These are phyloP conservation scores for Conchocele bisecta DNA, from an alignment of 2,888 invertebrate species.

Conservation along the genomic window DNA sequence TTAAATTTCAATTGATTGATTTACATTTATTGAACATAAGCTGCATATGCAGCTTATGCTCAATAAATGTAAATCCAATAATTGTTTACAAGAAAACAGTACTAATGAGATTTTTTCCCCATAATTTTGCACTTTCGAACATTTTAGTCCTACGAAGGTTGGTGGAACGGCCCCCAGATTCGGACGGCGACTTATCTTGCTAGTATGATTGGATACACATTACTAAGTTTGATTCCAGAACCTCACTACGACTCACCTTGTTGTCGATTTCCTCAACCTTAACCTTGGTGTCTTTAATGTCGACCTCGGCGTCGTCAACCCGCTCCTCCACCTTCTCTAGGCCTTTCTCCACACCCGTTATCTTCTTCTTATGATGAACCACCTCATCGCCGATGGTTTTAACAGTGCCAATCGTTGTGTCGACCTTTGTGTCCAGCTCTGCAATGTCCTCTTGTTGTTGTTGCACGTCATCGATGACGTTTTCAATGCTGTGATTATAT, in stretches of 20 bases:
- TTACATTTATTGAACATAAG: too few relatives aligned
- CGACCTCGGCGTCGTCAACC: slow-evolving; percentile 11
- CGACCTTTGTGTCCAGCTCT: slow-evolving; percentile 66
- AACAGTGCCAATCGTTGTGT: slow-evolving; percentile 64
- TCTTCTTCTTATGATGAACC: slow-evolving; percentile 53
- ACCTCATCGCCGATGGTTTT: slow-evolving; percentile 65
- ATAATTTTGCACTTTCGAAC: too few relatives aligned
- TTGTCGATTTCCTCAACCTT: slow-evolving; percentile 13
- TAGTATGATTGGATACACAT: too few relatives aligned
- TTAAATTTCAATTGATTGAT: too few relatives aligned
- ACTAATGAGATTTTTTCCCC: too few relatives aligned
- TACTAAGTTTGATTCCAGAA: neutral
- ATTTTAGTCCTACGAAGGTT: too few relatives aligned
- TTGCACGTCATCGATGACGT: slow-evolving; percentile 65
- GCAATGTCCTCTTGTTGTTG: slow-evolving; percentile 67
- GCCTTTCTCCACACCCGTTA: neutral
- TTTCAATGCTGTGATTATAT: slow-evolving; percentile 63
- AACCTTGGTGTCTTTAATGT: neutral
- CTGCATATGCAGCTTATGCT: too few relatives aligned
- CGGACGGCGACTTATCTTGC: too few relatives aligned
- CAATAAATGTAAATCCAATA: too few relatives aligned
- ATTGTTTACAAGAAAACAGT: too few relatives aligned
- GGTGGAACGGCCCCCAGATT: too few relatives aligned
- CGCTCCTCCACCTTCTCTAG: slow-evolving; percentile 1
- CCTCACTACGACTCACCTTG: slow-evolving; percentile 1